Conservation (phyloP, 2,888 invertebrate species). For the Tuta absoluta region DNA sequence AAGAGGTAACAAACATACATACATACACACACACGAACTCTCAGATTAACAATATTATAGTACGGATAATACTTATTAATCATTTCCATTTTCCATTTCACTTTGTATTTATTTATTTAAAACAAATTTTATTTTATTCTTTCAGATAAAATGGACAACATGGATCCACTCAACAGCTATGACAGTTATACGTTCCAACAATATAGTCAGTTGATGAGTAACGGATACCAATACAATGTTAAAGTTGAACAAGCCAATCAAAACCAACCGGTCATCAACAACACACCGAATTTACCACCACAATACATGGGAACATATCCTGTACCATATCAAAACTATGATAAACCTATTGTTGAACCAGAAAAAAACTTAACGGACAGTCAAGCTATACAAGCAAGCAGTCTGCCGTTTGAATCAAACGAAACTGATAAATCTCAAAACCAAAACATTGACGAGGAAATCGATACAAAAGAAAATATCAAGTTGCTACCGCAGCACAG, state of each 20-base stretch:
- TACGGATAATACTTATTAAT: no score
- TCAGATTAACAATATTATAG: no score
- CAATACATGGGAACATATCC: conserved; percentile 7
- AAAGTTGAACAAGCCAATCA: conserved; percentile 36
- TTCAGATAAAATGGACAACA: conserved; percentile 32
- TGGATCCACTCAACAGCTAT: conserved; percentile 62
- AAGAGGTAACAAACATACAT: no score
- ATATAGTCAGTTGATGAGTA: conserved; percentile 20
- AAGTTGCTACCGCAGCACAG: conserved; percentile 25
- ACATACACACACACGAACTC: no score
- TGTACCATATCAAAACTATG: not conserved
- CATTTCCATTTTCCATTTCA: no score
- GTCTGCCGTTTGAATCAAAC: not conserved
- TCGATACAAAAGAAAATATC: conserved; percentile 19
- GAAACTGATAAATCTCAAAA: not conserved
- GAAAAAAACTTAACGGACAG: not conserved
- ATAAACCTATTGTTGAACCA: not conserved
- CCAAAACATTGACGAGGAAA: conserved; percentile 14
- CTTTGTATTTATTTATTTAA: not conserved
- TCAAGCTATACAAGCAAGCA: not conserved
- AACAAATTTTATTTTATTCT: conserved; percentile 17
- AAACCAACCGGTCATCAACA: not conserved
- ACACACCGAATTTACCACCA: not conserved
- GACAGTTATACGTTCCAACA: conserved; percentile 42
- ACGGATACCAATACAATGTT: conserved; percentile 39